Conservation (phyloP, 2,888 invertebrate species). For the Therioaphis trifolii region DNA sequence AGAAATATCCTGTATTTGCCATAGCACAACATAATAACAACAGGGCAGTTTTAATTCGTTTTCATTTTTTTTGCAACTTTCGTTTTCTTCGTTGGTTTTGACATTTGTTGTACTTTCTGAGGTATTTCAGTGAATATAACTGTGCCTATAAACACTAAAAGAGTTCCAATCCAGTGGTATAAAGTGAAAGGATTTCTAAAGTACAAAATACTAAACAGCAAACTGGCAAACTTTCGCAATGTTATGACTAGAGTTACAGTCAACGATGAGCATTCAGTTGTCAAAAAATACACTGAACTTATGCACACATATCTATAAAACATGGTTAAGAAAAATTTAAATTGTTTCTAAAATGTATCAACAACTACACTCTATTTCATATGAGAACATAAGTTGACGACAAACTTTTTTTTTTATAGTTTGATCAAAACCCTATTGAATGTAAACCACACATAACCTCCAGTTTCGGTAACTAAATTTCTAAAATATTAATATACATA, state of each 20-base stretch:
- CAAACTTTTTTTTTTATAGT: too few species aligned
- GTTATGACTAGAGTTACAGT: slow-evolving; percentile 97
- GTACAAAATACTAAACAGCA: slow-evolving; percentile 94
- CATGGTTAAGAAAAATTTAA: slow-evolving; percentile 66
- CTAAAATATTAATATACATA: too few species aligned
- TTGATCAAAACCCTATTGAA: too few species aligned
- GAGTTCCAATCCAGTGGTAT: slow-evolving; percentile 91
- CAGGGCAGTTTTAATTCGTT: not conserved
- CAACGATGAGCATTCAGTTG: slow-evolving; percentile 92
- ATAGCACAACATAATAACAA: not conserved
- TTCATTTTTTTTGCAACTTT: slow-evolving; percentile 26
- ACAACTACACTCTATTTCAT: too few species aligned
- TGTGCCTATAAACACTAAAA: slow-evolving; percentile 91
- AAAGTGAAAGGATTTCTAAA: slow-evolving; percentile 94
- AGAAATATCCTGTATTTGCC: not conserved
- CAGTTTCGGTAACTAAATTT: too few species aligned
- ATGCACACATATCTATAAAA: slow-evolving; percentile 83
- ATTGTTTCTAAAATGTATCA: too few species aligned
- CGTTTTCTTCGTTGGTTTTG: not conserved
- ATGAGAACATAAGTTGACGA: too few species aligned
- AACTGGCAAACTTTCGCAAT: slow-evolving; percentile 91
- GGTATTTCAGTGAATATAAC: slow-evolving; percentile 86
- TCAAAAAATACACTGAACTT: slow-evolving; percentile 92
- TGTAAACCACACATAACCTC: too few species aligned
- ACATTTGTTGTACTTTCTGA: slow-evolving; percentile 63